A percentile compares a stretch with the other conserved stretches of the same genome.
These are phyloP conservation scores for Neodiprion pinetum DNA, from an alignment of 1,140 invertebrate genomes.

Conservation along the genomic window DNA sequence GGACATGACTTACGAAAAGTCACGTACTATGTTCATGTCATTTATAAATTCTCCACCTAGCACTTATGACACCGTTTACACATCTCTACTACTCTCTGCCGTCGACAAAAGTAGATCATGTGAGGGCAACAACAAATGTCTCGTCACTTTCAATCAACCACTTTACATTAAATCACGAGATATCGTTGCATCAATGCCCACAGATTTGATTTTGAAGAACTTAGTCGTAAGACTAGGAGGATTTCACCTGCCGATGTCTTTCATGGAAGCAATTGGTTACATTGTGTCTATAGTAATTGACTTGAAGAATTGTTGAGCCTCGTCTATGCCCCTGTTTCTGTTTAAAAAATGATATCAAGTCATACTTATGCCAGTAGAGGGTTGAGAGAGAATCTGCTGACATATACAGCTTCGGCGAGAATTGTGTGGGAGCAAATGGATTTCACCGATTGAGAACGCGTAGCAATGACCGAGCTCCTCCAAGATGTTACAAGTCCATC, in stretches of 20 bases:
- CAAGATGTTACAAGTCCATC: conserved; percentile 39
- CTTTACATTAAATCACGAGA: conserved; percentile 27
- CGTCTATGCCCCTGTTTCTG: conserved; percentile 33
- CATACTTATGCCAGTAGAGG: conserved; percentile 30
- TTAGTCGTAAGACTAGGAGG: conserved; percentile 30
- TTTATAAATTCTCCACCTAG: conserved; percentile 38
- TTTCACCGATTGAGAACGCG: conserved; percentile 28
- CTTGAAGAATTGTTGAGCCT: conserved; percentile 25
- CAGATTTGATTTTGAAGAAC: conserved; percentile 18
- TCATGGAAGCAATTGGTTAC: conserved; percentile 28
- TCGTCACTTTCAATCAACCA: conserved; percentile 25
- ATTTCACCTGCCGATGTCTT: conserved; percentile 33
- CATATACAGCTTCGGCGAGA: conserved; percentile 29
- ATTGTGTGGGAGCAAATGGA: no score
- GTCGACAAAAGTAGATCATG: background rate
- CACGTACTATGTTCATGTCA: conserved; percentile 24
- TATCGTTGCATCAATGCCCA: conserved; percentile 13
- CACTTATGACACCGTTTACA: conserved; percentile 35
- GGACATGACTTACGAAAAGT: conserved; percentile 21
- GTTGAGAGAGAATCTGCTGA: conserved; percentile 21
- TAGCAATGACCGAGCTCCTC: conserved; percentile 38
- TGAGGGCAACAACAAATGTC: conserved; percentile 6
- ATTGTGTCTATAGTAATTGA: conserved; percentile 30
- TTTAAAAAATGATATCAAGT: conserved; percentile 30
- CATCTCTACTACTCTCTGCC: conserved; percentile 20